Conservation (phyloP, 2,797 vertebrate species). For the Liasis olivaceus region DNA sequence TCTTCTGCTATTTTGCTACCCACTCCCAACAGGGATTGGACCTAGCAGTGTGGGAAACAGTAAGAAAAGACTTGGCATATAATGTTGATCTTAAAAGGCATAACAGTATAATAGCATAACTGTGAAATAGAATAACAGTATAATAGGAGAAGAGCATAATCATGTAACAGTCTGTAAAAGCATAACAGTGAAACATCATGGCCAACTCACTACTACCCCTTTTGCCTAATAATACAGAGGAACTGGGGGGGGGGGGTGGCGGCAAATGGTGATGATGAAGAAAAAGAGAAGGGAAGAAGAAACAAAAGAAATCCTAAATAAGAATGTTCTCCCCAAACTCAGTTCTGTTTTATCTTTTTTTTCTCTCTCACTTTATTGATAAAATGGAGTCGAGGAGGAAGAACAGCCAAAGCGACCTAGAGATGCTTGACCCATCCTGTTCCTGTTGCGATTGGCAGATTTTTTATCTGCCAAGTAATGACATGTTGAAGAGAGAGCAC, state of each 20-base stretch:
- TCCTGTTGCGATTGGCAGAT: background rate
- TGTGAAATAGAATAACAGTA: background rate
- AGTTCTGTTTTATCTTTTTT: background rate
- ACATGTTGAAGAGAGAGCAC: background rate
- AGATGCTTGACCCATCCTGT: background rate
- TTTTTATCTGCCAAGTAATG: background rate
- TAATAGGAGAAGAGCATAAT: background rate
- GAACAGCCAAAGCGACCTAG: background rate
- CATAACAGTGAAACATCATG: background rate
- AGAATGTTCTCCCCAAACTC: background rate
- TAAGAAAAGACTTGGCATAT: background rate
- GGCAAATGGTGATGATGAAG: background rate
- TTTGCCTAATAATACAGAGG: background rate
- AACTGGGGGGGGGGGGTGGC: background rate
- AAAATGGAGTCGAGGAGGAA: background rate
- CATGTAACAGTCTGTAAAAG: background rate
- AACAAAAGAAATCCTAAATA: background rate
- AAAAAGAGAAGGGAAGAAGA: background rate
- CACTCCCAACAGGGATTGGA: background rate
- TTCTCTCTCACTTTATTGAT: background rate
- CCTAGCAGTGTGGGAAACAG: background rate
- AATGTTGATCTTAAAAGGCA: background rate
- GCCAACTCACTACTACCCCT: background rate
- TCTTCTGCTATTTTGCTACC: background rate
- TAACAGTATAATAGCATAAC: background rate